Base-by-base conservation (phyloP, 1,140 invertebrate genomes). In the Asbolus verrucosus region DNA sequence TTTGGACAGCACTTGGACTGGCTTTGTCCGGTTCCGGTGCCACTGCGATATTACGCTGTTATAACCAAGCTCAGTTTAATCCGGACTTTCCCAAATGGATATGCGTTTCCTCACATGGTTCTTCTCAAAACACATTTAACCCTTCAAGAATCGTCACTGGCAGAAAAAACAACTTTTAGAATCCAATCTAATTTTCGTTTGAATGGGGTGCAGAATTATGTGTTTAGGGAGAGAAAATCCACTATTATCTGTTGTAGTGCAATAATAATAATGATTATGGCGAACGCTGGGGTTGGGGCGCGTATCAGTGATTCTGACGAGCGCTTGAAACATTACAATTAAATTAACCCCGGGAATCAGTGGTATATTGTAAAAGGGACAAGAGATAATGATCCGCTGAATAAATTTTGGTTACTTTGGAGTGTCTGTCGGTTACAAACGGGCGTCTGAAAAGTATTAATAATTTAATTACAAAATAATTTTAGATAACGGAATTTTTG, bases 1-100 rank as follows among this genome's bases (percentile, higher is more conserved):
- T 75, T 75, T 75, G 73, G 71, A 72, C 73, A 75, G 73, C 73
- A 75, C 73, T 75, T 73, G 73, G 71, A 75, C 71, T 73, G 66
- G 67, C 67, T 72, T 72, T 75, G 73, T 75, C 73, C 73, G 73
- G 73, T 75, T 75, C 73, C 73, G 73, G 70, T 72, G 36, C 54
- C 39, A 69, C 65, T 31, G 65, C 50, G 65, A 71, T 66, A 71
- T 71, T 71, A 71, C 59, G 59, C 41, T 71, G 70, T 71, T 71
- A 67, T 71, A 71, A 61, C 59, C 31, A 21, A 50, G 30, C 38
- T 59, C 46, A 41, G 43, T 39, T 65, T 67, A 71, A 66, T 71
- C 63, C 54, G 33, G 69, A 31, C 19, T 60, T 66, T 66, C 63
- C 63, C 43, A 65, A 61, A 61, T 65, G 69, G 69, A 65, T 67